phyloP scores from a whole-genome alignment of 2,797 vertebrate genomes.

The Vespertilio murinus region DNA sequence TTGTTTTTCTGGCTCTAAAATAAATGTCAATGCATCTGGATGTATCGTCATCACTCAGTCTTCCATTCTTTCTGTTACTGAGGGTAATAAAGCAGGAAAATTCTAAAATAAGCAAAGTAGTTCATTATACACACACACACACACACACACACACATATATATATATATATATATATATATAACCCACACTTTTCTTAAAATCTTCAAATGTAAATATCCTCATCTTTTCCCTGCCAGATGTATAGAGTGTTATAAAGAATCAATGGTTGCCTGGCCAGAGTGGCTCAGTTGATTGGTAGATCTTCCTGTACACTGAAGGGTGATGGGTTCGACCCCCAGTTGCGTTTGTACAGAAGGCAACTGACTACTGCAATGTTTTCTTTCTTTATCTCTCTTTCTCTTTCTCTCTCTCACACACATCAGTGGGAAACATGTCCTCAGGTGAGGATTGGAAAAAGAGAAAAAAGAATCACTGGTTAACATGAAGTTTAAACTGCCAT shows the following conservation, averaged over 20 bases:
- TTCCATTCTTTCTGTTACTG: background rate
- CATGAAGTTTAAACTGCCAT: slow-evolving; percentile 17
- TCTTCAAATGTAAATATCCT: background rate
- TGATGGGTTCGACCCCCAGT: background rate
- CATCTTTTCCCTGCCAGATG: background rate
- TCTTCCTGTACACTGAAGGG: background rate
- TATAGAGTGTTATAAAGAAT: background rate
- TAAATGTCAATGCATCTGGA: background rate
- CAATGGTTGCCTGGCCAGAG: background rate
- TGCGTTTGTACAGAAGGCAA: background rate
- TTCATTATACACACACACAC: too few relatives aligned
- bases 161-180: too few relatives aligned
- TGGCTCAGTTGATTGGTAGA: background rate
- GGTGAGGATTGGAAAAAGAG: background rate
- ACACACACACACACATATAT: too few relatives aligned
- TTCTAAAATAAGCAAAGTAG: slow-evolving; percentile 3
- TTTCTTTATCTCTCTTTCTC: too few relatives aligned
- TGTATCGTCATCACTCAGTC: background rate
- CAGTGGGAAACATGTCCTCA: background rate
- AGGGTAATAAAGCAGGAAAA: slow-evolving; percentile 13
- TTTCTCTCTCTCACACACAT: background rate
- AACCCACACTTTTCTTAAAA: too few relatives aligned
- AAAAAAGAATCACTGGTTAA: background rate
- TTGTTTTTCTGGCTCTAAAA: slow-evolving; percentile 30
- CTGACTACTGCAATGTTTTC: background rate